Evolutionary conservation across 2,113 vertebrate species (phyloP).

Genomic region (Oreochromis niloticus): DNA sequence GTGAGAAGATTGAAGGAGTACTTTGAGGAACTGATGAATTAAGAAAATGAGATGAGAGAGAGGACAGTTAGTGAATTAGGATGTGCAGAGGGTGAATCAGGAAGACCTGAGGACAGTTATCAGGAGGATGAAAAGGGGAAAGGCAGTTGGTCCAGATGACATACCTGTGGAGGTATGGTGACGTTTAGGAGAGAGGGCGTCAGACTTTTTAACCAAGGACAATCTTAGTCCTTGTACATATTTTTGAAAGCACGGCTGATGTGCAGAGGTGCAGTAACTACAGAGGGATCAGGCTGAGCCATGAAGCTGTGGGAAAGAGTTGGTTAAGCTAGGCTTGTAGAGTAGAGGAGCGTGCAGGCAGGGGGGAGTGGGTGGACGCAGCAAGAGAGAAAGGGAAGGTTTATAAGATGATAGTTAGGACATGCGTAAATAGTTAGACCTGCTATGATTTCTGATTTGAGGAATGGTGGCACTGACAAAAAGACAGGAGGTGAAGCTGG

Average conservation of each 20-base stretch:
- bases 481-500: not conserved
- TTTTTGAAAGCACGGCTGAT: not conserved
- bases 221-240: fast-evolving
- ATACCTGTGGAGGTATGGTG: not conserved
- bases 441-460: not conserved
- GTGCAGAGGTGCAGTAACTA: not conserved
- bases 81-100: not conserved
- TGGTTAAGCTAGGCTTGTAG: not conserved
- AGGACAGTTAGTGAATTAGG: not conserved
- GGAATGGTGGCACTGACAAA: not conserved
- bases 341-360: not conserved
- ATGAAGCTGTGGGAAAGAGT: not conserved
- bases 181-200: not conserved
- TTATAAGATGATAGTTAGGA: not conserved
- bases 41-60: not conserved
- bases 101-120: not conserved
- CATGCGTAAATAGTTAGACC: not conserved
- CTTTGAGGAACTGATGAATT: not conserved
- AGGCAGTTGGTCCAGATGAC: not conserved
- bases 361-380: not conserved
- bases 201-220: not conserved
- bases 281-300: not conserved
- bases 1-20: not conserved
- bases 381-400: not conserved
- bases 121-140: not conserved